Percentiles rank a stretch among this genome's conserved stretches.
Evolutionary conservation across 2,113 vertebrate genomes (phyloP).

Genomic region (Notarius quadriscutis): DNA sequence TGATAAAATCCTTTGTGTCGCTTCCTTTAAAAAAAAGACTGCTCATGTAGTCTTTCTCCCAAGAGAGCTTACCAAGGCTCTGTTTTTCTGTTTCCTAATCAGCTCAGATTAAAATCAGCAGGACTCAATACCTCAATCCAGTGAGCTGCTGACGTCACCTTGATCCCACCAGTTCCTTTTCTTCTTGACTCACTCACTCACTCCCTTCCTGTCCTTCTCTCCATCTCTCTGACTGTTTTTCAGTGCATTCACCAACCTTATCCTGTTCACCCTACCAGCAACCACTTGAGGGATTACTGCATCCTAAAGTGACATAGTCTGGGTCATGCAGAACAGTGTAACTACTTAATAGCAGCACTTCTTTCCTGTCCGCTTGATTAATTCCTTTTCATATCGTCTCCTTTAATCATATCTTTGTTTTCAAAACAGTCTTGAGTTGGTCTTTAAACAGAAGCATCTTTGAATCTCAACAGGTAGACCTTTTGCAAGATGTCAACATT

Average conservation of each 20-base stretch:
- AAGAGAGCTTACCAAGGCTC: slow-evolving; percentile 46
- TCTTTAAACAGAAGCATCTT: slow-evolving; percentile 33
- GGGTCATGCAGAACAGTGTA: slow-evolving; percentile 34
- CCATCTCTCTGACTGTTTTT: slow-evolving; percentile 37
- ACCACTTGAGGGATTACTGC: slow-evolving; percentile 45
- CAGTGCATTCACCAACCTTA: slow-evolving; percentile 34
- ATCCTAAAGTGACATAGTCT: slow-evolving; percentile 40
- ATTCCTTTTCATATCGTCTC: slow-evolving; percentile 28
- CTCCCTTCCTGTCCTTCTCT: slow-evolving; percentile 46
- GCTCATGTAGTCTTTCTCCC: slow-evolving; percentile 45
- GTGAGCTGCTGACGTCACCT: slow-evolving; percentile 63
- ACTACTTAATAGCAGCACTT: slow-evolving; percentile 30
- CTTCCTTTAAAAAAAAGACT: slow-evolving; percentile 15
- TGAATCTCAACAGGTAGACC: slow-evolving; percentile 28
- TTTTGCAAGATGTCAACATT: slow-evolving; percentile 22
- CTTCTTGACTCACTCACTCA: slow-evolving; percentile 48
- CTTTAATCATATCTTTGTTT: slow-evolving; percentile 55
- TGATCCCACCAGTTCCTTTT: slow-evolving; percentile 51
- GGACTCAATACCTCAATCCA: slow-evolving; percentile 70
- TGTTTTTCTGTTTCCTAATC: slow-evolving; percentile 65
- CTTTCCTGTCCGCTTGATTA: slow-evolving; percentile 21
- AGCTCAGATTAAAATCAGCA: slow-evolving; percentile 69
- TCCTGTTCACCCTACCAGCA: slow-evolving; percentile 34
- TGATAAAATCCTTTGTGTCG: slow-evolving; percentile 26
- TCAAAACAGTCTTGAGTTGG: slow-evolving; percentile 56